These are phyloP conservation scores for Rhamnusium bicolor DNA, from an alignment of 2,888 invertebrate genomes.

Conservation along the genomic window DNA sequence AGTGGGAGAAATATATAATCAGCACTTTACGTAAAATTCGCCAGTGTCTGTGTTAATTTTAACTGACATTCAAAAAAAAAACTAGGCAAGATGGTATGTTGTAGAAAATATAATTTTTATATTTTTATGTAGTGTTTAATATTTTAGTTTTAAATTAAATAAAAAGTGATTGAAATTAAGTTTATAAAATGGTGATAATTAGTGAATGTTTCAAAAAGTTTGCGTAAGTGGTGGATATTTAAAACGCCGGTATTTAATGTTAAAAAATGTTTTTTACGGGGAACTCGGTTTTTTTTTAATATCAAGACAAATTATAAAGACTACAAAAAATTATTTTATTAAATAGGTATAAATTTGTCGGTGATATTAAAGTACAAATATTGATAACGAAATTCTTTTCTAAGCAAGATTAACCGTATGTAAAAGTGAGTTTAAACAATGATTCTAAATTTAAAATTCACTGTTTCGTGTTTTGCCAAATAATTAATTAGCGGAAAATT, in stretches of 20 bases:
- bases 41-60: slow-evolving; percentile 52
- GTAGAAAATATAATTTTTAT: neutral
- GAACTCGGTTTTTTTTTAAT: too few species aligned
- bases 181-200: neutral
- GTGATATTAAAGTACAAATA: neutral
- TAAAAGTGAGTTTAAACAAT: neutral
- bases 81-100: slow-evolving; percentile 46
- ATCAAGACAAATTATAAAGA: too few species aligned
- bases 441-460: neutral
- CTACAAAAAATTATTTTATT: too few species aligned
- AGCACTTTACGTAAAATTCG: slow-evolving; percentile 45
- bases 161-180: neutral
- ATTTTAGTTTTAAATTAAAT: neutral
- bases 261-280: neutral
- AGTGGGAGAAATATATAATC: slow-evolving; percentile 57
- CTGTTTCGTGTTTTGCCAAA: neutral
- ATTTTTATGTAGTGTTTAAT: neutral
- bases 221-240: neutral
- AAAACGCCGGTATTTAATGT: neutral
- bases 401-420: neutral
- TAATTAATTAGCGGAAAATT: neutral
- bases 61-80: slow-evolving; percentile 45
- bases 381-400: too few species aligned
- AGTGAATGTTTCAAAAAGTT: neutral
- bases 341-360: neutral